Evolutionary conservation across 2,888 invertebrate genomes (phyloP), one percentile per base, ranked within the genome.

Genomic region (Eristalis tenax): DNA sequence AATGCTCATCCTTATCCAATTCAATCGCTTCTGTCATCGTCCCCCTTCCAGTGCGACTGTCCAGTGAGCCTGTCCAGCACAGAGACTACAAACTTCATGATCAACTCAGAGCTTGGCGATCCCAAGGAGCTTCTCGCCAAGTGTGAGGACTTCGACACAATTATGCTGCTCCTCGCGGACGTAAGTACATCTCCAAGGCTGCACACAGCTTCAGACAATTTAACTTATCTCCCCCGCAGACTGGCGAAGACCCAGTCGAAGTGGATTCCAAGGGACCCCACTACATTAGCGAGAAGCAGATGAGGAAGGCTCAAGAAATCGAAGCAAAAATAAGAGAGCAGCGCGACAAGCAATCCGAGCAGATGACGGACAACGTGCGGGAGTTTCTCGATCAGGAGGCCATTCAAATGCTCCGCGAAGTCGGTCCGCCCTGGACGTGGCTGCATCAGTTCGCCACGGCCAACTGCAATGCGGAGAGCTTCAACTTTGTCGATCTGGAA

Each of bases 401-500:
- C 10, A 15, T 89, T 0, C 80, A 90, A 65, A 87, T 90, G 63
- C 59, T 90, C 0, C 83, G 57, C 0, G 89, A 89, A 76, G 73
- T 90, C 5, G 90, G 90, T 0, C 89, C 90, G 13, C 90, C 90
- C 8, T 90, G 90, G 90, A 88, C 89, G 13, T 90, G 90, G 90
- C 71, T 90, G n/a, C 88, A 90, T 69, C 88, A 90, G 70, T 90
- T 90, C 81, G 86, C 89, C n/a, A 64, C 70, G 6, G 79, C 81
- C 4, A 83, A 88, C 18, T 83, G 68, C 35, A 80, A 84, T 0
- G 77, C 89, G 0, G 80, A 86, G 57, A 90, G 90, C 11, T 90
- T 89, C 43, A 90, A 90, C 66, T 90, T 89, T n/a, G 69, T 90
- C 10, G 90, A 90, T 38, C 73, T 80, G 5, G 69, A 88, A 26